A percentile compares a stretch with the other conserved stretches of the same genome.
Conservation (phyloP, 2,113 vertebrate genomes). For the Petrocephalus microphthalmus region DNA sequence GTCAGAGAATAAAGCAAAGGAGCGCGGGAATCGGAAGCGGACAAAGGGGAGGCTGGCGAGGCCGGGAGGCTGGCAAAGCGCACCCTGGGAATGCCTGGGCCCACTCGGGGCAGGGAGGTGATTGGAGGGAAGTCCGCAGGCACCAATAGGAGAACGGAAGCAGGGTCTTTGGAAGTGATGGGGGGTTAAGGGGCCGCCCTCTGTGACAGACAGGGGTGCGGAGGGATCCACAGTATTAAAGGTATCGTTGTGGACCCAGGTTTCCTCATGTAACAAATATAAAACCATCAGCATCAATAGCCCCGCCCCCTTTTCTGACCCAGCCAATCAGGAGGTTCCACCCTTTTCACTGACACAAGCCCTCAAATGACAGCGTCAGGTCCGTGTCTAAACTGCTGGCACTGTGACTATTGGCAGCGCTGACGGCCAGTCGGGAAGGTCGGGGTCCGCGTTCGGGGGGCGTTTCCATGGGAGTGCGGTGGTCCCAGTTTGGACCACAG, state of each 20-base stretch:
- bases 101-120: not conserved
- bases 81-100: slow-evolving; percentile 3
- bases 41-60: slow-evolving; percentile 3
- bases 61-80: not conserved
- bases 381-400: not conserved
- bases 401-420: not conserved
- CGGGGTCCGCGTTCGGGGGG: no score
- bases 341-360: not conserved
- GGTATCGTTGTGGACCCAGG: not conserved
- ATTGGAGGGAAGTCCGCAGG: not conserved
- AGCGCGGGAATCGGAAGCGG: slow-evolving; percentile 5
- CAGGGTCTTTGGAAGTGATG: not conserved
- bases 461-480: no score
- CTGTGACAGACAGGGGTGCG: not conserved
- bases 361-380: not conserved
- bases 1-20: not conserved
- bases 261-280: not conserved
- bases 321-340: not conserved
- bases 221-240: not conserved
- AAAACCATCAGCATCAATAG: not conserved
- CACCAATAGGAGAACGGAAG: not conserved
- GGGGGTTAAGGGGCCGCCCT: not conserved
- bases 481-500: no score
- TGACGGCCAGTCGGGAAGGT: not conserved
- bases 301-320: not conserved